Evolutionary conservation across 1,140 invertebrate genomes (phyloP), one percentile per base, ranked within the genome.

Genomic region (Theocolax elegans): DNA sequence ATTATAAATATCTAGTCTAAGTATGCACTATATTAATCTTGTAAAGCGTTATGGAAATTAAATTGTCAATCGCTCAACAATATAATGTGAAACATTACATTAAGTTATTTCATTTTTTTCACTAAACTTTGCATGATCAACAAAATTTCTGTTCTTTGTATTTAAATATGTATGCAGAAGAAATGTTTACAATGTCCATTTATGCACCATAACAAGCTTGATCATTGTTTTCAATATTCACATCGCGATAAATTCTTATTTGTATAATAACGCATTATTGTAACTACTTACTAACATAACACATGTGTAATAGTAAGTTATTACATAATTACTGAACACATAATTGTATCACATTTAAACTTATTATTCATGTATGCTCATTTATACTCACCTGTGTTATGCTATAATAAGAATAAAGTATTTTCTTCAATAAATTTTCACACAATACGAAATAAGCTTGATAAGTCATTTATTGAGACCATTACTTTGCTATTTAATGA

Each of bases 1-100:
- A 54, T n/a, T n/a, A n/a, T 40, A 38, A 65, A 66, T 56, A 66
- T 46, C 38, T 66, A 66, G 51, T 66, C 40, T 56, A 66, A 66
- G 64, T 56, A 48, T 35, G 3, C 23, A 56, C 40, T 31, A 27
- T 63, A 35, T 48, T 31, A 66, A 31, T 54, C 9, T 46, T 44
- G 56, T 27, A 65, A 46, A 62, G 19, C 12, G 27, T 44, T 38
- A 49, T 31, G 19, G 15, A 63, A 31, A 35, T 60, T 60, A 25
- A 29, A 27, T 60, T 44, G 38, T 27, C 40, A 19, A 38, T 40
- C 23, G 54, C 54, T 42, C 19, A 58, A 56, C 21, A 56, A 56
- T 56, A 35, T 35, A 56, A 56, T 35, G 38, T n/a, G n/a, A n/a
- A n/a, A n/a, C n/a, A n/a, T n/a, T n/a, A 56, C 29, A 35, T 56